A percentile compares a stretch with the other conserved stretches of the same genome.
These are phyloP conservation scores for Mormyrops attenuatus DNA, from an alignment of 2,797 vertebrate genomes.

Conservation along the genomic window DNA sequence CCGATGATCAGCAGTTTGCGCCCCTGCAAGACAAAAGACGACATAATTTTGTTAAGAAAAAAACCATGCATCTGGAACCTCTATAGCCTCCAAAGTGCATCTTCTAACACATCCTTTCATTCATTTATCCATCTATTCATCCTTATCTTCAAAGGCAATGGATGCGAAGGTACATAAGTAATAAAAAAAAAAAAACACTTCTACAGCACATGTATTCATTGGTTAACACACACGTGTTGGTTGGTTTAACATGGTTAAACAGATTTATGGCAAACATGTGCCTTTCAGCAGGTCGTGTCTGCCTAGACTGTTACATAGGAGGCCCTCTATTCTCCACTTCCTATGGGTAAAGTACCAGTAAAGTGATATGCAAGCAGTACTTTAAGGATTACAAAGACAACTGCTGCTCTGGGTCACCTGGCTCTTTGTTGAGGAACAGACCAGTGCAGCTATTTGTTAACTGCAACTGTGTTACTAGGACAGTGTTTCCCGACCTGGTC, in stretches of 20 bases:
- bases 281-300: not conserved
- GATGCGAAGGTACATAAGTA: not conserved
- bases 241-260: not conserved
- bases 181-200: not conserved
- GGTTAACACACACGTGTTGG: not conserved
- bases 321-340: not conserved
- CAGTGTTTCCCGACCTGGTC: not conserved
- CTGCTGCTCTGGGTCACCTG: not conserved
- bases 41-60: not conserved
- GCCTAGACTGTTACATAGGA: not conserved
- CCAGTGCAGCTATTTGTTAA: not conserved
- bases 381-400: not conserved
- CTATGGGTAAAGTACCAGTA: not conserved
- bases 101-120: not conserved
- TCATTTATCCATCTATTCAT: not conserved
- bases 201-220: not conserved
- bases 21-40: slow-evolving; percentile 58
- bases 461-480: not conserved
- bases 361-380: not conserved
- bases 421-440: not conserved
- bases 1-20: slow-evolving; percentile 92
- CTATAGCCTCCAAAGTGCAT: not conserved
- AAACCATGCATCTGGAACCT: not conserved
- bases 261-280: not conserved
- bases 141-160: not conserved